phyloP scores from a whole-genome alignment of 2,888 invertebrate species.

The Melanargia galathea region DNA sequence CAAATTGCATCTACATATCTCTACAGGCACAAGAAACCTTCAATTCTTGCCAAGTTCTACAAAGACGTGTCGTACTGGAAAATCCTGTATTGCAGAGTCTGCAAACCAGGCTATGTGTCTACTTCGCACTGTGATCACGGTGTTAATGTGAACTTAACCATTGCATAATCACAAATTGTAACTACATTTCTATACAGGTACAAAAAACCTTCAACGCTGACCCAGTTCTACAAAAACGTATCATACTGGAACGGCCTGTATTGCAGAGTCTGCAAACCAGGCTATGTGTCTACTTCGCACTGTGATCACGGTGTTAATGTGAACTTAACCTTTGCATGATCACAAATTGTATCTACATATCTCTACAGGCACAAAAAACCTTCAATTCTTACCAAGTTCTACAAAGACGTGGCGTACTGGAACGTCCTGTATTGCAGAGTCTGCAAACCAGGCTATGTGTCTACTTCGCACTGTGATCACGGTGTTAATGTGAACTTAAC shows the following conservation, averaged over 20 bases:
- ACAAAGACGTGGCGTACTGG: constrained; percentile 64
- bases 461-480: constrained; percentile 57
- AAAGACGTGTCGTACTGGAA: constrained; percentile 65
- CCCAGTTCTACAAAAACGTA: constrained; percentile 60
- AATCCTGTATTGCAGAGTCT: constrained; percentile 60
- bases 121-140: no score
- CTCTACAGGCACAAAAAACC: constrained; percentile 54
- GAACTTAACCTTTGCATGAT: no score
- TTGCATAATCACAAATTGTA: no score
- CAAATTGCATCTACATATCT: constrained; percentile 4
- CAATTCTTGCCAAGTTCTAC: constrained; percentile 51
- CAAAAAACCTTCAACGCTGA: constrained; percentile 49
- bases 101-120: no score
- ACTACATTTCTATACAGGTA: constrained; percentile 46
- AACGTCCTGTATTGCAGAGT: constrained; percentile 61
- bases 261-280: no score
- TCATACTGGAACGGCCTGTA: constrained; percentile 61
- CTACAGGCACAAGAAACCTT: constrained; percentile 54
- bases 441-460: no score
- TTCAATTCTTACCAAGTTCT: constrained; percentile 49
- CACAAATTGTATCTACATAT: neutral
- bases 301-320: no score
- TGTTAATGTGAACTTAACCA: no score
- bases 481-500: no score
- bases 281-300: no score